Evolutionary conservation across 2,888 invertebrate species (phyloP).

Genomic region (Serripes groenlandicus): DNA sequence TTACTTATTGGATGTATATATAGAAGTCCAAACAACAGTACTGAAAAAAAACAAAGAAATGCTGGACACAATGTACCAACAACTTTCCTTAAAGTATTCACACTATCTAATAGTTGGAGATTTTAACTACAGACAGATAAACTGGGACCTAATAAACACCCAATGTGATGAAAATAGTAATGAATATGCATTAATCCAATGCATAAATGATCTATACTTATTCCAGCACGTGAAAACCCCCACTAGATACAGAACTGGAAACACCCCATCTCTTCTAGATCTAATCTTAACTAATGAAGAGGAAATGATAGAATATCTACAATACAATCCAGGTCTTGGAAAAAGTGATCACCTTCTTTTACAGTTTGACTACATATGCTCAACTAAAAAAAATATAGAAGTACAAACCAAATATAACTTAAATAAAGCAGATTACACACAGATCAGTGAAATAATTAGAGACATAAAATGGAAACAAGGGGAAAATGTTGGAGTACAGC

Average conservation of each 20-base stretch:
- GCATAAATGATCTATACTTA: not conserved
- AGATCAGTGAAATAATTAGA: not conserved
- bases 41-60: not conserved
- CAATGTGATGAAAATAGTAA: not conserved
- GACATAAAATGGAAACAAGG: not conserved
- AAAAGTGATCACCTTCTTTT: constrained; percentile 10
- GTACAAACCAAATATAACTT: not conserved
- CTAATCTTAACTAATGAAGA: not conserved
- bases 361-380: no score
- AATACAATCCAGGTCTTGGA: not conserved
- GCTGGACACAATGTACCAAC: not conserved
- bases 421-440: not conserved
- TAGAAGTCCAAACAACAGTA: constrained; percentile 12
- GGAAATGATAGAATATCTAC: not conserved
- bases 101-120: constrained; percentile 5
- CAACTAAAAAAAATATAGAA: no score
- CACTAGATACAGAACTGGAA: not conserved
- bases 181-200: not conserved
- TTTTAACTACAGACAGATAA: not conserved
- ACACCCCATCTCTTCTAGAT: not conserved
- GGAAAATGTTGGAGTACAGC: not conserved
- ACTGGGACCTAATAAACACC: not conserved
- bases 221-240: not conserved
- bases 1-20: not conserved
- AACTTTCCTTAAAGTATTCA: no score